phyloP scores from a whole-genome alignment of 2,113 vertebrate species.

The Cyrtonyx montezumae region DNA sequence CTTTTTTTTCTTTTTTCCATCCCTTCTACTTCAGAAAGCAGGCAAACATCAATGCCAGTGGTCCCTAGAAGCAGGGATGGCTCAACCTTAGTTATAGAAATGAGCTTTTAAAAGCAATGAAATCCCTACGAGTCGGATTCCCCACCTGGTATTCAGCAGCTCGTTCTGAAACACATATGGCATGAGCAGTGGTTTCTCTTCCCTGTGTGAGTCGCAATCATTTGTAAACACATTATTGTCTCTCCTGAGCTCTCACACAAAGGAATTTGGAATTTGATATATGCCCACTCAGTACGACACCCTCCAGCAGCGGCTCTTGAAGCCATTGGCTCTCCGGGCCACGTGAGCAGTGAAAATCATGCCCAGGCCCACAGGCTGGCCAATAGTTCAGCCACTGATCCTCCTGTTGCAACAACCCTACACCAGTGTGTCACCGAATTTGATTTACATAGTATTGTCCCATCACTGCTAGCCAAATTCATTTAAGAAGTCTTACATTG shows the following conservation, averaged over 20 bases:
- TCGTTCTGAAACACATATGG: slow-evolving; percentile 44
- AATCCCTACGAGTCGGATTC: not conserved
- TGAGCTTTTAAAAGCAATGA: slow-evolving; percentile 25
- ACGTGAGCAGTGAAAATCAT: slow-evolving; percentile 3
- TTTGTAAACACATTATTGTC: slow-evolving; percentile 68
- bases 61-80: not conserved
- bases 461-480: not conserved
- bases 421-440: not conserved
- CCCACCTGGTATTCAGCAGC: slow-evolving; percentile 60
- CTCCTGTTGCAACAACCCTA: not conserved
- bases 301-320: not conserved
- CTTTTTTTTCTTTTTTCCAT: not conserved
- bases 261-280: slow-evolving; percentile 65
- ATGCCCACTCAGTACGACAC: slow-evolving; percentile 26
- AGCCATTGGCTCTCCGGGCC: slow-evolving; percentile 43
- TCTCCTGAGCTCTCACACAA: slow-evolving; percentile 62
- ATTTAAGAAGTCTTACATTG: not conserved
- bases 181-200: slow-evolving; percentile 34
- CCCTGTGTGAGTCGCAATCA: slow-evolving; percentile 27
- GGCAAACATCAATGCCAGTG: not conserved
- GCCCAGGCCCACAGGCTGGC: slow-evolving; percentile 38
- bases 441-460: not conserved
- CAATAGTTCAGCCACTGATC: not conserved
- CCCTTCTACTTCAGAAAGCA: slow-evolving; percentile 25
- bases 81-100: slow-evolving; percentile 23